These are phyloP conservation scores for Leptinotarsa lineolata DNA, from an alignment of 1,140 invertebrate genomes.

Conservation along the genomic window DNA sequence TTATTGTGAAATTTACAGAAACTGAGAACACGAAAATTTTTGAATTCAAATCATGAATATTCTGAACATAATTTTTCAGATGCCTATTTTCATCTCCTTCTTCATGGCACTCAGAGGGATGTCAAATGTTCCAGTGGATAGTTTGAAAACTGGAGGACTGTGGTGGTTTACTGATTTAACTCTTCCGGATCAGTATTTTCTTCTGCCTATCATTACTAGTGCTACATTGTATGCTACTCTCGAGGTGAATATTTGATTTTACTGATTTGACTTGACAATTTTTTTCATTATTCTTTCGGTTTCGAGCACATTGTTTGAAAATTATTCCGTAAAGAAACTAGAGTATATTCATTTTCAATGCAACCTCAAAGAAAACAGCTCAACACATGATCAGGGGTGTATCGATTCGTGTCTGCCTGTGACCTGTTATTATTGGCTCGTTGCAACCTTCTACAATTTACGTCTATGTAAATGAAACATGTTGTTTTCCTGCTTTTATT, in stretches of 20 bases:
- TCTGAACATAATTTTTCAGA: conserved; percentile 57
- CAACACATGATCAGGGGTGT: too few species aligned
- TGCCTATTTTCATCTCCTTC: conserved; percentile 89
- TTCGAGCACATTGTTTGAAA: too few species aligned
- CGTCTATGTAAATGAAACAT: too few species aligned
- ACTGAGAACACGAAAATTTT: background rate
- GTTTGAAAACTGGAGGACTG: conserved; percentile 85
- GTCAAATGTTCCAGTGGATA: conserved; percentile 85
- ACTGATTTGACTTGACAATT: too few species aligned
- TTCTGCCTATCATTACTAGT: conserved; percentile 85
- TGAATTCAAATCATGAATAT: background rate
- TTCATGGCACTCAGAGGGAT: conserved; percentile 84
- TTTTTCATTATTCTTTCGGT: too few species aligned
- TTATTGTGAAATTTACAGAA: background rate
- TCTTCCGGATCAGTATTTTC: conserved; percentile 84
- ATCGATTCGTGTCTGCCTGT: too few species aligned
- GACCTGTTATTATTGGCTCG: too few species aligned
- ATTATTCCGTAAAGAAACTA: too few species aligned
- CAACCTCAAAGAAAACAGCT: too few species aligned
- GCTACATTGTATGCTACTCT: conserved; percentile 79
- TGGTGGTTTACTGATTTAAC: conserved; percentile 94
- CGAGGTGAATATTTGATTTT: conserved; percentile 61
- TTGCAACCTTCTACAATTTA: too few species aligned
- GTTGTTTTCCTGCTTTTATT: too few species aligned
- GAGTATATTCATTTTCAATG: too few species aligned